Percentiles rank a stretch among this genome's conserved stretches.
These are phyloP conservation scores for Palaemon carinicauda DNA, from an alignment of 1,140 invertebrate genomes.

Conservation along the genomic window DNA sequence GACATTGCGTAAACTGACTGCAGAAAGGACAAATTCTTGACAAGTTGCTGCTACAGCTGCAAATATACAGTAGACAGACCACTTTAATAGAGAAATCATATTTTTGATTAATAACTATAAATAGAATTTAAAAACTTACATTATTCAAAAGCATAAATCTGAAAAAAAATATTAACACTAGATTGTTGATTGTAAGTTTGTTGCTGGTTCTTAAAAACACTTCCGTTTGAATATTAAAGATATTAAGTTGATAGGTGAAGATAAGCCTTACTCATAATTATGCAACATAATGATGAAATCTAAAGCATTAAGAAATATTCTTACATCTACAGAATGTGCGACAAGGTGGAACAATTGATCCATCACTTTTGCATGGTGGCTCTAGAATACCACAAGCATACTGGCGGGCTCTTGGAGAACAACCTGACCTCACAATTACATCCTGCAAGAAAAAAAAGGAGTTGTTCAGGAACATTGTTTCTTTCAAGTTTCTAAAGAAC, in stretches of 20 bases:
- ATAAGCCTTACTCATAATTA: no score
- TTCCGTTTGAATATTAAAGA: background rate
- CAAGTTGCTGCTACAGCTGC: conserved; percentile 71
- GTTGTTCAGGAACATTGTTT: background rate
- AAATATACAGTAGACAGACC: conserved; percentile 42
- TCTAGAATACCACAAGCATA: conserved; percentile 74
- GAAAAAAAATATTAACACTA: no score
- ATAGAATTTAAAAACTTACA: background rate
- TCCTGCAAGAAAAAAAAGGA: conserved; percentile 67
- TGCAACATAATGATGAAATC: background rate
- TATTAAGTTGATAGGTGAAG: background rate
- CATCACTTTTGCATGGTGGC: conserved; percentile 73
- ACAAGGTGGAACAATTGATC: conserved; percentile 71
- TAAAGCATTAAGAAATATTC: background rate
- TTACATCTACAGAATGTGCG: conserved; percentile 74
- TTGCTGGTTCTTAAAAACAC: background rate
- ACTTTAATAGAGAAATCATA: background rate
- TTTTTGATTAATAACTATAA: background rate
- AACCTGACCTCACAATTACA: conserved; percentile 70
- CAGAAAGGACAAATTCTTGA: conserved; percentile 69
- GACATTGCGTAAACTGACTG: conserved; percentile 67
- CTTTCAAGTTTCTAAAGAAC: background rate
- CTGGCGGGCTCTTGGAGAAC: conserved; percentile 71
- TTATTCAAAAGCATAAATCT: no score
- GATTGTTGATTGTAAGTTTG: no score